phyloP scores from a whole-genome alignment of 1,140 invertebrate genomes.

The Diuraphis noxia region DNA sequence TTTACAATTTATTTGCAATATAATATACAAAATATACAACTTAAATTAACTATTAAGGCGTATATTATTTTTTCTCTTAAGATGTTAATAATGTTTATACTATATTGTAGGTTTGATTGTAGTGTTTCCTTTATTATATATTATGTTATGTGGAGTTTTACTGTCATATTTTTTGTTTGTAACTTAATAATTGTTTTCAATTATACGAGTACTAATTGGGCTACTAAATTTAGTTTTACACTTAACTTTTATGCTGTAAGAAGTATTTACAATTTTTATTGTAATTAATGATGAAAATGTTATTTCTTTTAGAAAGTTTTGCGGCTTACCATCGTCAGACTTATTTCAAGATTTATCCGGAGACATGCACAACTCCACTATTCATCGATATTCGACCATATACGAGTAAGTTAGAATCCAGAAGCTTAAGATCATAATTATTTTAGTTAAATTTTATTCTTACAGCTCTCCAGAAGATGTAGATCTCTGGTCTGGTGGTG shows the following conservation, averaged over 20 bases:
- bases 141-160: too few relatives aligned
- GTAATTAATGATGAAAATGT: neutral
- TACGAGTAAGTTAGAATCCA: constrained; percentile 68
- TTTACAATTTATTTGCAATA: too few relatives aligned
- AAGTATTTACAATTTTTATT: too few relatives aligned
- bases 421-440: neutral
- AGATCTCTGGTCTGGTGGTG: constrained; percentile 90
- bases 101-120: too few relatives aligned
- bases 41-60: too few relatives aligned
- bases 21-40: too few relatives aligned
- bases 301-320: constrained; percentile 74
- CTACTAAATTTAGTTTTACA: neutral
- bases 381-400: constrained; percentile 74
- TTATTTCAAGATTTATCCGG: constrained; percentile 83
- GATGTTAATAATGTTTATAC: too few relatives aligned
- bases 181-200: neutral
- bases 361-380: constrained; percentile 86
- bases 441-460: neutral
- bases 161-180: too few relatives aligned
- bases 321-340: constrained; percentile 77
- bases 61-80: too few relatives aligned
- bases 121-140: too few relatives aligned
- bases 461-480: constrained; percentile 79
- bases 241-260: neutral
- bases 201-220: neutral